Conservation (phyloP, 2,797 vertebrate species). For the Cossypha niveicapilla region DNA sequence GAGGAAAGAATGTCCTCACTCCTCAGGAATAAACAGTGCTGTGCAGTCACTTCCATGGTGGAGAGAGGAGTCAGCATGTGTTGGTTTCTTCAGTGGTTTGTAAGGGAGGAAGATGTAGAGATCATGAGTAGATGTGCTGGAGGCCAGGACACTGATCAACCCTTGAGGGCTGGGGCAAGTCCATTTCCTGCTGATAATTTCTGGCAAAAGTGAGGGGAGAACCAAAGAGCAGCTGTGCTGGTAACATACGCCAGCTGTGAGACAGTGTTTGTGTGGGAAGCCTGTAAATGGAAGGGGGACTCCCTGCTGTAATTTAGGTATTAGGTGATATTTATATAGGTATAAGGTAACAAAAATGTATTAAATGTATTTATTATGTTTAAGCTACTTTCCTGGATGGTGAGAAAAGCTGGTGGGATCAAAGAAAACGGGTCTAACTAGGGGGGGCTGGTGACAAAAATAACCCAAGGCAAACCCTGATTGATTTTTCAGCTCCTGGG, state of each 20-base stretch:
- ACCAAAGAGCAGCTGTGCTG: neutral
- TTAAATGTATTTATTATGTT: neutral
- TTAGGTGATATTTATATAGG: neutral
- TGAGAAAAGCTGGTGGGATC: neutral
- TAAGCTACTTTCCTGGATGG: neutral
- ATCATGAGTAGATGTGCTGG: neutral
- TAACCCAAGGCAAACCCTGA: neutral
- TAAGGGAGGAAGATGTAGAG: neutral
- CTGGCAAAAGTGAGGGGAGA: neutral
- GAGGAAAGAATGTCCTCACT: neutral
- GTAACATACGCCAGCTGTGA: neutral
- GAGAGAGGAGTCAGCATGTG: neutral
- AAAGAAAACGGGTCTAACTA: neutral
- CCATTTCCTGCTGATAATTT: neutral
- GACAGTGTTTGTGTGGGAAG: neutral
- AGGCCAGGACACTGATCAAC: neutral
- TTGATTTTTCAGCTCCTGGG: constrained; percentile 80
- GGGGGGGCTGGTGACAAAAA: neutral
- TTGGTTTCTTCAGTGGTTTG: neutral
- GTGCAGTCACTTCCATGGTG: neutral
- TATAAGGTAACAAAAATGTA: neutral
- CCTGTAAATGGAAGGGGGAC: neutral
- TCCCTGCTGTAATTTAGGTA: neutral
- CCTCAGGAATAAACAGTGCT: neutral
- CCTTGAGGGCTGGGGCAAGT: neutral